Base-by-base conservation (phyloP, 2,888 invertebrate species). In the Nebria brevicollis region DNA sequence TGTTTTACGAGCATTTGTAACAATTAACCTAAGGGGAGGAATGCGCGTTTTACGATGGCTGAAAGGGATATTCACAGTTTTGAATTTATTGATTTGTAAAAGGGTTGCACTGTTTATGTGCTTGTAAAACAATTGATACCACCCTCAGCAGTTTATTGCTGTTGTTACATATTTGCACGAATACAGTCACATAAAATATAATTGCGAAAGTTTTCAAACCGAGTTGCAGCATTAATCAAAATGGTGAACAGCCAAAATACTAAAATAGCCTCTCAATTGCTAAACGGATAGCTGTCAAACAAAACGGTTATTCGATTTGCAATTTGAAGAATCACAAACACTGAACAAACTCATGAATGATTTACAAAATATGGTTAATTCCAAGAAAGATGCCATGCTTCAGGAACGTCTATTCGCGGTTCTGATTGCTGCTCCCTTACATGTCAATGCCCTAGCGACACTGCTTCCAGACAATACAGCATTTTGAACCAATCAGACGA, bases 51-150 rank as follows among this genome's bases (percentile, higher is more conserved):
- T 42, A 75, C 54, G 43, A 74, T 73, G 66, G 74, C 43, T 74
- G 79, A 79, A 79, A 79, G 74, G 75, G 74, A 75, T 79, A 79
- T 79, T 79, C 79, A 78, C 73, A 79, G 74, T 79, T 79, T 79
- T 79, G 68, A 74, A 79, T 75, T 79, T 75, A 79, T 79, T 79
- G 79, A 79, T 79, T 79, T 72, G 5, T 25, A 43, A 41, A 66
- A 13, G 42, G 66, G 41, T 20, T 65, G 64, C 26, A 65, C 70
- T 70, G 25, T 70, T 70, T 70, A 70, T 70, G 26, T 20, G 26
- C 34, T 70, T 70, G 70, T 70, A 75, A 75, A 73, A 73, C 73
- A 42, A 41, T 73, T 11, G 42, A 20, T 64, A 70, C 70, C 26
- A 54, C 77, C 54, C 54, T 54, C 54, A 54, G 7, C 54, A 7